A percentile compares a stretch with the other conserved stretches of the same genome.
These are phyloP conservation scores for Mythimna lalbum DNA, from an alignment of 2,888 invertebrate genomes.

Conservation along the genomic window DNA sequence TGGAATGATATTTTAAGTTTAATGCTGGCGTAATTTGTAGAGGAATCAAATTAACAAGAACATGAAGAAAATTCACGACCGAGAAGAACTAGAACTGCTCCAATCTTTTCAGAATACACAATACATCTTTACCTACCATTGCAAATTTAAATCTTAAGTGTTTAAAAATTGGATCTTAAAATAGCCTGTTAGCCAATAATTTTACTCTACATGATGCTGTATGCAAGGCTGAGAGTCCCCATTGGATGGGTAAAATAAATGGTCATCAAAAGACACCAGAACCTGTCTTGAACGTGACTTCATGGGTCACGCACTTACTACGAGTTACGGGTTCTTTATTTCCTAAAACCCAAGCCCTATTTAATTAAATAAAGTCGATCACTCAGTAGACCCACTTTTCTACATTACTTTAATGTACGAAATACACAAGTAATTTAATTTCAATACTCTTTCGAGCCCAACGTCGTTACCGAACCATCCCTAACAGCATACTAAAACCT, in stretches of 20 bases:
- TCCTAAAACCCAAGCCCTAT: conserved; percentile 2
- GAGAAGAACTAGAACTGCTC: neutral
- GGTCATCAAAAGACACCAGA: neutral
- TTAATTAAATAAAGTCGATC: conserved; percentile 7
- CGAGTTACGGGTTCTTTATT: neutral
- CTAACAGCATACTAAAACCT: conserved; percentile 56
- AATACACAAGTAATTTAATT: conserved; percentile 57
- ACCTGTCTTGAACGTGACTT: neutral
- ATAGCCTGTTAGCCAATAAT: no score
- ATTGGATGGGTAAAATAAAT: no score
- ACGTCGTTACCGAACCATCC: conserved; percentile 47
- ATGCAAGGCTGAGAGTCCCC: no score
- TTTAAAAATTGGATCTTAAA: no score
- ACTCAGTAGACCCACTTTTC: conserved; percentile 35
- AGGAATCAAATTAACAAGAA: conserved; percentile 1
- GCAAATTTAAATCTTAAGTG: neutral
- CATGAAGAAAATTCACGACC: no score
- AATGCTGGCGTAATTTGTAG: conserved; percentile 28
- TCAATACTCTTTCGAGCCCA: conserved; percentile 56
- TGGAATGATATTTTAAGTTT: conserved; percentile 25
- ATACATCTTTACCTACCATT: neutral
- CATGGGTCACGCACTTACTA: neutral
- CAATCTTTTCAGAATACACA: neutral
- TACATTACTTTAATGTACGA: conserved; percentile 46
- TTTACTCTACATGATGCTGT: no score